These are phyloP conservation scores for Stomorhina lunata DNA, from an alignment of 2,888 invertebrate genomes.

Conservation along the genomic window DNA sequence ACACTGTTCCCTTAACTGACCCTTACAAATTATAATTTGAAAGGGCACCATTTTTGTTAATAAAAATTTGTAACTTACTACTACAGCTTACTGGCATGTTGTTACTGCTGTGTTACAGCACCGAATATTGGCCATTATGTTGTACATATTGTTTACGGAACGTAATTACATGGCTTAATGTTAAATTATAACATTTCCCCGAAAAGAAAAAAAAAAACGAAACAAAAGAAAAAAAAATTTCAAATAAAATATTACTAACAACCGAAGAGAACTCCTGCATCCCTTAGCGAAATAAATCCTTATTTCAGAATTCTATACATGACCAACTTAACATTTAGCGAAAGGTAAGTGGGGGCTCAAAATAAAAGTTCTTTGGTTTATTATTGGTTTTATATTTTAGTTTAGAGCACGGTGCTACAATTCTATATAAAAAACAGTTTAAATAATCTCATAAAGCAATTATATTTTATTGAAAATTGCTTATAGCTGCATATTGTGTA, in stretches of 20 bases:
- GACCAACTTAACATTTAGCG: too few species aligned
- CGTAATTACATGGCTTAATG: slow-evolving; percentile 50
- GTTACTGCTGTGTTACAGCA: not conserved
- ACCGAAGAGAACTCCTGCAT: not conserved
- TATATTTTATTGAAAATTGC: too few species aligned
- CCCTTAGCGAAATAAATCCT: too few species aligned
- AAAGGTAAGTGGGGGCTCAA: too few species aligned
- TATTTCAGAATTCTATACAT: too few species aligned
- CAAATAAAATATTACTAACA: slow-evolving; percentile 4
- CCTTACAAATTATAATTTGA: not conserved
- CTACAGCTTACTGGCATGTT: not conserved
- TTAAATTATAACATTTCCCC: slow-evolving; percentile 49
- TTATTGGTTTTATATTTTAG: too few species aligned
- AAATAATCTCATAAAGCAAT: too few species aligned
- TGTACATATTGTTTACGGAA: slow-evolving; percentile 39
- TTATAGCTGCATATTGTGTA: too few species aligned
- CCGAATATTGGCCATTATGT: not conserved
- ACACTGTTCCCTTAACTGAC: not conserved
- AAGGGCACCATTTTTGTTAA: not conserved
- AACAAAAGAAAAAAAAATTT: not conserved
- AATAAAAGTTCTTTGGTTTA: too few species aligned
- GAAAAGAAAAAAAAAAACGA: slow-evolving; percentile 7
- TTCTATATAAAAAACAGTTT: too few species aligned
- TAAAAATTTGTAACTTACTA: too few species aligned
- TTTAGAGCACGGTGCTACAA: too few species aligned